Base-by-base conservation (phyloP, 2,113 vertebrate genomes). In the Zosterops borbonicus region DNA sequence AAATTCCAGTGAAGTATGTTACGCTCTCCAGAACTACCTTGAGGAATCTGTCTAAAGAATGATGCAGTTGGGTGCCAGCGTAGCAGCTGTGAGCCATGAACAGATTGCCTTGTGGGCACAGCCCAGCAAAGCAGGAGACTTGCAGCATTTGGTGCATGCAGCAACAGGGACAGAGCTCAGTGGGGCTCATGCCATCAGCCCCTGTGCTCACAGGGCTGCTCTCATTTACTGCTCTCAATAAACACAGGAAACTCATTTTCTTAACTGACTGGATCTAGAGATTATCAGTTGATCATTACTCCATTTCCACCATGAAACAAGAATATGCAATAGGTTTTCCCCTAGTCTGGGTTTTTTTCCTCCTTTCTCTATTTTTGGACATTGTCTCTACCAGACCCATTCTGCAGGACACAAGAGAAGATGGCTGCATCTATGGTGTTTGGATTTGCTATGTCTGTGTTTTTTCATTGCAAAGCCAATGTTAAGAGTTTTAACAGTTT, bases 291-390 rank as follows among this genome's bases (percentile, higher is more conserved):
- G 33, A 19, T 41, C 65, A 23, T 65, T 23, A 22, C 27, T 22
- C 5, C 0, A 1, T 73, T 77, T 37, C 17, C 22, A 41, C 7
- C 9, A 20, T 16, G 12, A 77, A 90, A 55, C 19, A 67, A 63
- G 29, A 81, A 35, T 9, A 10, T 35, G 11, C 9, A 44, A 21
- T n/a, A 3, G n/a, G n/a, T 71, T 33, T 87, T 56, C 24, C 31
- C 19, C 16, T 68, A 7, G 4, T 20, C 53, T 62, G 21, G 6
- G 0, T 1, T 37, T 49, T 69, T 69, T 47, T n/a, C 12, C 8
- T 70, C 21, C 33, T 74, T 74, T 8, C 6, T 81, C 46, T 63
- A 22, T 17, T 56, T 71, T 64, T 41, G 69, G 46, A 31, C 2
- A 1, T 65, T 84, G 1, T 82, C 22, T 83, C 58, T 79, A 22